Percentiles rank a stretch among this genome's conserved stretches.
Conservation (phyloP, 37 sponge, comb jelly and placozoan genomes). For the Amphimedon queenslandica region DNA sequence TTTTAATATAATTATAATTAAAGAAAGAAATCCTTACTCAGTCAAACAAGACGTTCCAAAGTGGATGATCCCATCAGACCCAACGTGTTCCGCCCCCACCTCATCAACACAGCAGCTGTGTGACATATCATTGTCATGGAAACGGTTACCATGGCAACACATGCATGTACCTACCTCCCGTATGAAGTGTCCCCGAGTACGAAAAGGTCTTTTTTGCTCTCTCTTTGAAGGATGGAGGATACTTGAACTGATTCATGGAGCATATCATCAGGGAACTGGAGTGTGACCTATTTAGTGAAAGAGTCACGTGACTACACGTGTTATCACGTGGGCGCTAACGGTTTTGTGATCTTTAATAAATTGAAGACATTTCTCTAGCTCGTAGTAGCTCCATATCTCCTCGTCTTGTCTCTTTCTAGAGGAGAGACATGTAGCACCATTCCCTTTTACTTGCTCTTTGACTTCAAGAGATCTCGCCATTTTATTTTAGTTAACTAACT, state of each 20-base stretch:
- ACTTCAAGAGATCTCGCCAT: no score
- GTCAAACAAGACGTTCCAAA: conserved; percentile 92
- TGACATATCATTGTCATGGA: not conserved
- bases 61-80: conserved; percentile 85
- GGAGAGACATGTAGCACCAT: no score
- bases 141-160: not conserved
- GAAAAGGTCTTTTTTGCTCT: conserved; percentile 9
- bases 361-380: conserved; percentile 36
- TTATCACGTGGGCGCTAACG: conserved; percentile 17
- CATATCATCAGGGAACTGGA: conserved; percentile 90
- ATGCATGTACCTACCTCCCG: conserved; percentile 51
- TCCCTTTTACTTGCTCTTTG: no score
- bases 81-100: conserved; percentile 72
- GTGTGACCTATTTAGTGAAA: conserved; percentile 60
- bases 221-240: conserved; percentile 8
- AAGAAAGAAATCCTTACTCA: conserved; percentile 46
- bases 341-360: conserved; percentile 28
- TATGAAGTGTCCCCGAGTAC: conserved; percentile 86
- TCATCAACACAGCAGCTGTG: conserved; percentile 98
- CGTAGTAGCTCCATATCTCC: conserved; percentile 37
- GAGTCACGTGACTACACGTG: not conserved
- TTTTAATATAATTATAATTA: no score
- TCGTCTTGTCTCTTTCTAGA: no score
- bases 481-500: no score
- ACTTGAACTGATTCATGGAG: conserved; percentile 60